Conservation (phyloP, 2,797 vertebrate genomes). For the Pangasius macronema region DNA sequence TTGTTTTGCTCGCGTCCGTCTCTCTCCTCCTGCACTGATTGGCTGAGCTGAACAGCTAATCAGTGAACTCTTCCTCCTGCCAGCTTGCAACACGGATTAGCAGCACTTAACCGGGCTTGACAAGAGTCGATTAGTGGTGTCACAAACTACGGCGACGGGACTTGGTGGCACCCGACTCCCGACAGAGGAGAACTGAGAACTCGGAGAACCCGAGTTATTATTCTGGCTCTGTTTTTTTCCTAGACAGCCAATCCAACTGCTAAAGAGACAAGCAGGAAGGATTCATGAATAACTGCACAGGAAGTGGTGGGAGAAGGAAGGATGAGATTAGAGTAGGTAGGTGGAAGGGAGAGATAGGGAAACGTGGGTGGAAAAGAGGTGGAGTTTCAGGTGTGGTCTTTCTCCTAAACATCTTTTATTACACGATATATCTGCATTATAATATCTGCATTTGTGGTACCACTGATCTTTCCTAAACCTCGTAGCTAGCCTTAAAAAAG, state of each 20-base stretch:
- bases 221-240: neutral
- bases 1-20: neutral
- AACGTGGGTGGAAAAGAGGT: neutral
- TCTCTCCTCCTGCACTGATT: neutral
- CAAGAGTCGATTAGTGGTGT: neutral
- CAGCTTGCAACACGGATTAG: neutral
- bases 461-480: neutral
- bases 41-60: neutral
- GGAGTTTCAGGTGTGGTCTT: slow-evolving; percentile 7
- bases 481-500: neutral
- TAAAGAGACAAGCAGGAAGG: neutral
- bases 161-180: neutral
- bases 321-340: neutral
- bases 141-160: neutral
- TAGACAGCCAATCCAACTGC: neutral
- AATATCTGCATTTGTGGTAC: neutral
- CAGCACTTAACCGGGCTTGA: neutral
- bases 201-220: neutral
- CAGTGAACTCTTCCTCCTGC: neutral
- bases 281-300: neutral
- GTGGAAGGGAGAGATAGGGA: slow-evolving; percentile 1
- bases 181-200: neutral
- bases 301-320: neutral
- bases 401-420: neutral
- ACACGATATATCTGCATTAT: neutral